Percentiles rank a stretch among this genome's conserved stretches.
Conservation (phyloP, 2,797 vertebrate genomes). For the Chaetophractus vellerosus region DNA sequence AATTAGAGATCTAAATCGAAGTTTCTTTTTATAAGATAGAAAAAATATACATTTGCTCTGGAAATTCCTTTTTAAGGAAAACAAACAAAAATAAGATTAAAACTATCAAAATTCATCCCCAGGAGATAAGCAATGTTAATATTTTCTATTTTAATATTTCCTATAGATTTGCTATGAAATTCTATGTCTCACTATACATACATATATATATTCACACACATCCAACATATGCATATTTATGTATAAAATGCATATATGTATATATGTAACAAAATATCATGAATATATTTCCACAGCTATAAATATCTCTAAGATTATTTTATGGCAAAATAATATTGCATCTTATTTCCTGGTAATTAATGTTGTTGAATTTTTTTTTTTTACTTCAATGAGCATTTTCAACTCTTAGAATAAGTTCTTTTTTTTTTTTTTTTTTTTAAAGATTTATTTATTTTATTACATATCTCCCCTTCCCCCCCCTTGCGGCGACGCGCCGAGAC, state of each 20-base stretch:
- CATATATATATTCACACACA: background rate
- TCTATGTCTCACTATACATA: background rate
- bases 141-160: background rate
- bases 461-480: too few species aligned
- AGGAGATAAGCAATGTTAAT: background rate
- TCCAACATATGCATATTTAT: background rate
- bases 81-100: slow-evolving; percentile 14
- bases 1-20: background rate
- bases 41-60: background rate
- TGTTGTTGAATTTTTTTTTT: background rate
- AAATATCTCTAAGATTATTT: background rate
- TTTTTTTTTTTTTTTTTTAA: too few species aligned
- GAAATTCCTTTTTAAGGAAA: slow-evolving; percentile 13
- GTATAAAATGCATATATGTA: background rate
- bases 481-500: too few species aligned
- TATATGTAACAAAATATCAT: background rate
- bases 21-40: background rate
- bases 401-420: too few species aligned
- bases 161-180: background rate
- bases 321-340: background rate
- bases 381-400: background rate
- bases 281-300: background rate
- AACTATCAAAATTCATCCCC: background rate
- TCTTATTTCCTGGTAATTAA: background rate
- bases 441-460: too few species aligned